Evolutionary conservation across 1,140 invertebrate species (phyloP), one percentile per base, ranked within the genome.

Genomic region (Atta colombica): DNA sequence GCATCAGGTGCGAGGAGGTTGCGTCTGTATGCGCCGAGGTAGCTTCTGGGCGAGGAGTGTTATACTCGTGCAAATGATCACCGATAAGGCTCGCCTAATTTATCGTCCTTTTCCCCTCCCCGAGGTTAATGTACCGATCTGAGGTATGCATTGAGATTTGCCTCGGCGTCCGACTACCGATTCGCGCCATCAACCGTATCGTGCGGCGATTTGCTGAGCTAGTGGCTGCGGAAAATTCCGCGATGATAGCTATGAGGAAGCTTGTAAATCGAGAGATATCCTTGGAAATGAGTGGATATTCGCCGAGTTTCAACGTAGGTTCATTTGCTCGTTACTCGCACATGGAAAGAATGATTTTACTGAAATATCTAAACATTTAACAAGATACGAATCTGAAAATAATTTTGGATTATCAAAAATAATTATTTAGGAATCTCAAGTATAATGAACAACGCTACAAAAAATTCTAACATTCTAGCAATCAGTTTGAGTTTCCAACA

Each of bases 71-170:
- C 91, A 80, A 90, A 92, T 90, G 94, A 94, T 94, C 86, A 77
- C 58, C 92, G 94, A 94, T 95, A 95, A 94, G 93, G 7, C 85
- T 93, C 87, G 39, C 81, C 90, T 93, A 94, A 94, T 94, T 94
- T 94, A 94, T 94, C 92, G 91, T 89, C 89, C 91, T 92, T 93
- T 93, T 91, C 25, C 25, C 25, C 80, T 39, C 86, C 87, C 84
- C 86, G 84, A 74, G 92, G 93, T 93, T 91, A 91, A 92, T 91
- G 93, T 92, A 91, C 93, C 82, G 86, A 88, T 89, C 91, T 88
- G 90, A 88, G 78, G 82, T 90, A 88, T 84, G 88, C 68, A 51
- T 61, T 49, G 81, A 58, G 77, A 31, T 84, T 72, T 35, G 89
- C 89, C 89, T 91, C 87, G 92, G 39, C 61, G 88, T 92, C 89